Base-by-base conservation (phyloP, 35 echinoderm and acorn worm species). In the Strongylocentrotus purpuratus region DNA sequence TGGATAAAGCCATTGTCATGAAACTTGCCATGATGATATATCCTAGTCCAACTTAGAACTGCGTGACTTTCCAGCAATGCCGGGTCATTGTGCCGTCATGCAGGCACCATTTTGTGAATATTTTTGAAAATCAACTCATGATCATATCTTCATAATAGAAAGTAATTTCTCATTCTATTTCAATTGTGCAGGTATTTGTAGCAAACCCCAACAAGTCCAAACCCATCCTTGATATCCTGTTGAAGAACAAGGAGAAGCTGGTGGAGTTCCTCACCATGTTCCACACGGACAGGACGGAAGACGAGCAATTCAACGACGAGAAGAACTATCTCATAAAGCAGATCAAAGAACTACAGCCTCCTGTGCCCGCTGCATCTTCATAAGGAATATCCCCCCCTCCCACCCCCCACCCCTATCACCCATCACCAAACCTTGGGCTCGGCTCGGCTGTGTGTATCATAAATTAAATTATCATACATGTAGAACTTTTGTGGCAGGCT, bases 301-400 rank as follows among this genome's bases (percentile, higher is more conserved):
- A 99, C 87, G 98, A 99, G 88, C 98, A 99, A 86, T 99, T 99
- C 94, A 99, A 99, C 89, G 98, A 99, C 85, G 98, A 99, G 86
- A 99, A 99, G 94, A 96, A 94, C 55, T 99, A 99, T 94, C 96
- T 99, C 46, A 98, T 99, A 46, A 97, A 97, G 94, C 98, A 99
- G 94, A 99, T 99, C 87, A 92, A 94, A 95, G 98, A 99, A 71
- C 97, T 99, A 2, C 93, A 96, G 47, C 95, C 96, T 5, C 88
- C 96, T 33, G 58, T 86, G 48, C 91, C 91, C 4, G 18, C 32
- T 31, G 13, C 87, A 28, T 89, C 87, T 15, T 89, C 32, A 41
- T 33, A 89, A 46, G n/a, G 86, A 46, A 7, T 18, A 78, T 1
- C 65, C 65, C 65, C 25, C 22, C 28, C 25, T 22, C 65, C 25